These are phyloP conservation scores for Sebastes minor DNA, from an alignment of 2,797 vertebrate genomes.

Conservation along the genomic window DNA sequence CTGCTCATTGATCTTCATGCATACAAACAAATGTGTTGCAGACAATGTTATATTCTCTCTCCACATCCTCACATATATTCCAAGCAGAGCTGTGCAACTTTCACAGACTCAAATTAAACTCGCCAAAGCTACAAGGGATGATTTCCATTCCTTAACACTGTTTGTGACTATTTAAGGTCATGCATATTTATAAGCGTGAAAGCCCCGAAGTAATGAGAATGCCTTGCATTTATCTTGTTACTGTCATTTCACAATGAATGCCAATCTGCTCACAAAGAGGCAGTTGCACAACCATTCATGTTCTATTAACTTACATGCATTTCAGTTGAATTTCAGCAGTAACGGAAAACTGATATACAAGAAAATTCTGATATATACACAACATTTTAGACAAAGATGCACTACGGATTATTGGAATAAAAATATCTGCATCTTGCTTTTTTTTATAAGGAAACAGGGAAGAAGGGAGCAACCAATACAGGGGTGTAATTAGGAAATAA, in stretches of 20 bases:
- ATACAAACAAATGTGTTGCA: conserved; percentile 10
- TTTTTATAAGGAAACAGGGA: neutral
- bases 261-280: conserved; percentile 55
- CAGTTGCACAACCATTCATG: conserved; percentile 12
- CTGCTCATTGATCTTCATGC: neutral
- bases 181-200: conserved; percentile 75
- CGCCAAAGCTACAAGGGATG: conserved; percentile 33
- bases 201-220: conserved; percentile 62
- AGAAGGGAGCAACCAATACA: neutral
- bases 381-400: neutral
- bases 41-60: neutral
- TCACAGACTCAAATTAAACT: conserved; percentile 48
- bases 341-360: conserved; percentile 22
- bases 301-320: conserved; percentile 30
- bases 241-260: conserved; percentile 63
- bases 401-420: neutral
- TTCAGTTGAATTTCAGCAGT: conserved; percentile 36
- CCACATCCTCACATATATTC: neutral
- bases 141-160: conserved; percentile 56
- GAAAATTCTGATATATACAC: neutral
- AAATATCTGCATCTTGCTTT: neutral
- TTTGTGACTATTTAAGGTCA: conserved; percentile 58
- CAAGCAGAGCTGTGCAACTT: conserved; percentile 35
- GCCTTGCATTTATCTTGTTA: conserved; percentile 65
- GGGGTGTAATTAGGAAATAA: neutral